Conservation (phyloP, 2,113 vertebrate species). For the Apodemus sylvaticus region DNA sequence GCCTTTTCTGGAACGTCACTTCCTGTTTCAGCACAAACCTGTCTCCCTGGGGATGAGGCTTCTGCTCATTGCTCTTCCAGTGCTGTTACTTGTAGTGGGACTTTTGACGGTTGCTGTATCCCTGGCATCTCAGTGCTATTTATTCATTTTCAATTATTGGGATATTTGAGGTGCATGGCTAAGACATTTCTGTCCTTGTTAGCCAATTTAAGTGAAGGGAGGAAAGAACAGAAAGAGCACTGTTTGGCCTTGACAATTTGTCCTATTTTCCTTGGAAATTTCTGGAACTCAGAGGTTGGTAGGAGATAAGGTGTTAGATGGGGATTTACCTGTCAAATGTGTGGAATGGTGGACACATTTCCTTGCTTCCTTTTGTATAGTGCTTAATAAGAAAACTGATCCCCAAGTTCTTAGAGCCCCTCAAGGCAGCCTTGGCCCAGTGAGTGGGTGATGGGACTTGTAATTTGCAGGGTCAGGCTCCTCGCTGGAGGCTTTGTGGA, state of each 20-base stretch:
- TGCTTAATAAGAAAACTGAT: too few relatives aligned
- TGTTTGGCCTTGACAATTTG: not conserved
- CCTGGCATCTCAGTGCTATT: not conserved
- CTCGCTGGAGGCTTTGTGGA: accelerated
- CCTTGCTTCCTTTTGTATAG: not conserved
- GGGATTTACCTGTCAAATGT: not conserved
- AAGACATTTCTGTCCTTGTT: not conserved
- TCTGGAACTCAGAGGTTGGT: not conserved
- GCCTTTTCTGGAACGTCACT: not conserved
- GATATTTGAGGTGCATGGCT: not conserved
- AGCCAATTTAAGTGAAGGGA: not conserved
- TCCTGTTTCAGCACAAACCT: not conserved
- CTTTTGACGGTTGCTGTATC: not conserved
- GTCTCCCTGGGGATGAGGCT: not conserved
- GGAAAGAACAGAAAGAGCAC: not conserved
- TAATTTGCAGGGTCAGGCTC: not conserved
- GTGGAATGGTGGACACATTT: accelerated
- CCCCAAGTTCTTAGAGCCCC: too few relatives aligned
- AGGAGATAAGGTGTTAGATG: not conserved
- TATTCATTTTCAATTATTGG: not conserved
- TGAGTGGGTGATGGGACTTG: not conserved
- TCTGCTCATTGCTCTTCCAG: not conserved
- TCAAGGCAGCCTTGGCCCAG: not conserved
- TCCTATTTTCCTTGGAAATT: not conserved
- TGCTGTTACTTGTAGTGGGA: not conserved